phyloP scores from a whole-genome alignment of 1,140 invertebrate genomes.

The Meloidogyne chitwoodi region DNA sequence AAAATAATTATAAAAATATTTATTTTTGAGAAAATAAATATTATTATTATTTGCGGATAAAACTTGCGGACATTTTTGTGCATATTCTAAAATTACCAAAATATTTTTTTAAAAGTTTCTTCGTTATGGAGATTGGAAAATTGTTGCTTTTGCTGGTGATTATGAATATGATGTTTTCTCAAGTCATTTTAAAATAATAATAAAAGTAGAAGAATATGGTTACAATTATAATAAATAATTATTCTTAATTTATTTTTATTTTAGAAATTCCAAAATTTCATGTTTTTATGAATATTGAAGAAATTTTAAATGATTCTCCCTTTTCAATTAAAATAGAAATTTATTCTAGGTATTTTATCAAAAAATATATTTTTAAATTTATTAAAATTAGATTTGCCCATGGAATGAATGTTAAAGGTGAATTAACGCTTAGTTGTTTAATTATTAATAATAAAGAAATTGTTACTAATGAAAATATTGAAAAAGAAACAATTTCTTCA shows the following conservation, averaged over 20 bases:
- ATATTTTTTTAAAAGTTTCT: conserved; percentile 8
- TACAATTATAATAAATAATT: not conserved
- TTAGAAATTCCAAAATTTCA: conserved; percentile 13
- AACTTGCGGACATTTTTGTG: no score
- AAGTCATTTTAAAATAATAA: not conserved
- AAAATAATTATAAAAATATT: no score
- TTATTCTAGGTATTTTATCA: not conserved
- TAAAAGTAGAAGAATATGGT: conserved; percentile 6
- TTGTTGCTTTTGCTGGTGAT: conserved; percentile 11
- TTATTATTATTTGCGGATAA: no score
- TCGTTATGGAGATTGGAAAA: conserved; percentile 13
- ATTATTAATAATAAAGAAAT: not conserved
- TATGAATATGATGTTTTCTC: not conserved
- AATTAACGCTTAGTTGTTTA: not conserved
- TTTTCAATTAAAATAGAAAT: not conserved
- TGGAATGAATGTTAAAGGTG: conserved; percentile 17
- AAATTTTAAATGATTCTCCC: not conserved
- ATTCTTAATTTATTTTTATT: not conserved
- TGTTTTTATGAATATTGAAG: conserved; percentile 10
- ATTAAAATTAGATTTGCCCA: conserved; percentile 15
- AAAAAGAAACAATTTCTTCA: not conserved
- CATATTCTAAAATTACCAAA: no score
- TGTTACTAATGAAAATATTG: no score
- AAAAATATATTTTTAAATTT: not conserved
- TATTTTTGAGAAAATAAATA: no score